These are phyloP conservation scores for Microchrysa polita DNA, from an alignment of 2,888 invertebrate species.

Conservation along the genomic window DNA sequence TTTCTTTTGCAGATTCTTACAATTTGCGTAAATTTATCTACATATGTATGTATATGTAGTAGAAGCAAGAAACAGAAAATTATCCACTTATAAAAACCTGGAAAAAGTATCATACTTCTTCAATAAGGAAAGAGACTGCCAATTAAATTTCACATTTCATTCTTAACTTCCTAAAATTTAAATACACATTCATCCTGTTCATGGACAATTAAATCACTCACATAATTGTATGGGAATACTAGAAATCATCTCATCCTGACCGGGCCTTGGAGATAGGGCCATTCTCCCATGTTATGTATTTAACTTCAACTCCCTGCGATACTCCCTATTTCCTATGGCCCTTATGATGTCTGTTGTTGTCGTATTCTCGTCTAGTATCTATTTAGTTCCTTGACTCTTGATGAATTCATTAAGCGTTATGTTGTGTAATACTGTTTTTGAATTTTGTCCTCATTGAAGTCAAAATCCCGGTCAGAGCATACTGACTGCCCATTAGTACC, in stretches of 20 bases:
- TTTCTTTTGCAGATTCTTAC: no score
- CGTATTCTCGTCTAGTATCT: conserved; percentile 12
- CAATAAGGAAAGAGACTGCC: no score
- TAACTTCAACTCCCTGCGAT: conserved; percentile 9
- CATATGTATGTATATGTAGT: no score
- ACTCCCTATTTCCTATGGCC: conserved; percentile 7
- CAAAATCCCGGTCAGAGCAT: conserved; percentile 38
- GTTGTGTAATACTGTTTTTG: conserved; percentile 40
- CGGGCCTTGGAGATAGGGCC: neutral
- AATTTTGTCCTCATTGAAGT: conserved; percentile 41
- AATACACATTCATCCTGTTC: neutral
- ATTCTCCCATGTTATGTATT: neutral
- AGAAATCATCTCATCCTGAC: neutral
- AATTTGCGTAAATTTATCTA: no score
- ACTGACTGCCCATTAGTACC: conserved; percentile 45
- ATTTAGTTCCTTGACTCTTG: conserved; percentile 5
- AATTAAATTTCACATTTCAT: no score
- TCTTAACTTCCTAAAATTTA: no score
- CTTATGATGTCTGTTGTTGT: conserved; percentile 27
- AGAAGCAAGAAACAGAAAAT: no score
- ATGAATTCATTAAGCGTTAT: conserved; percentile 44
- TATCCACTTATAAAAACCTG: no score
- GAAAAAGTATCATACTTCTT: no score
- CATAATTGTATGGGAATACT: conserved; percentile 15
- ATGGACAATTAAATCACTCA: neutral